phyloP scores from a whole-genome alignment of 2,888 invertebrate species.

The Drosophila subquinaria region DNA sequence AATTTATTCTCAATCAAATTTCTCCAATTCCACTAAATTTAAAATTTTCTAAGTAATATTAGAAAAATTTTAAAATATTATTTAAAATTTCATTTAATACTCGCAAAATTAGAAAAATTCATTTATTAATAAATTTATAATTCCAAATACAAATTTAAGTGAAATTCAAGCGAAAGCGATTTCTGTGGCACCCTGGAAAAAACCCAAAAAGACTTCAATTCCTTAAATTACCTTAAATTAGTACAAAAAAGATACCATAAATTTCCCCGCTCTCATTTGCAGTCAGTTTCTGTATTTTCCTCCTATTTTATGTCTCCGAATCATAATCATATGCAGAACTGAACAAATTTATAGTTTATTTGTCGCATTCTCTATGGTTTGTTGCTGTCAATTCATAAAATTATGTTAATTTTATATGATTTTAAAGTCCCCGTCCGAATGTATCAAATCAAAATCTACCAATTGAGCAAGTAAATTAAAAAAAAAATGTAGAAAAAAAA shows the following conservation, averaged over 20 bases:
- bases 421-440: conserved; percentile 31
- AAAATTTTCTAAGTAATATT: no score
- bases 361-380: conserved; percentile 71
- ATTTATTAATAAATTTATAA: background rate
- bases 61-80: no score
- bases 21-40: no score
- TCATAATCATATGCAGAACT: conserved; percentile 53
- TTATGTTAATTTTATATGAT: conserved; percentile 68
- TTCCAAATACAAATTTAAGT: no score
- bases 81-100: no score
- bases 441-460: conserved; percentile 54
- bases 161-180: no score
- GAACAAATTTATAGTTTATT: conserved; percentile 76
- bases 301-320: conserved; percentile 7
- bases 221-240: background rate
- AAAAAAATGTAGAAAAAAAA: conserved; percentile 22
- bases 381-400: conserved; percentile 73
- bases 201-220: background rate
- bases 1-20: no score
- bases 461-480: conserved; percentile 63
- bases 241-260: background rate
- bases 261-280: conserved; percentile 8
- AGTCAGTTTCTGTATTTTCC: conserved; percentile 14
- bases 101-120: no score
- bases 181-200: no score